Percentiles rank a stretch among this genome's conserved stretches.
Evolutionary conservation across 2,113 vertebrate genomes (phyloP).

Genomic region (Pleuronectes platessa): DNA sequence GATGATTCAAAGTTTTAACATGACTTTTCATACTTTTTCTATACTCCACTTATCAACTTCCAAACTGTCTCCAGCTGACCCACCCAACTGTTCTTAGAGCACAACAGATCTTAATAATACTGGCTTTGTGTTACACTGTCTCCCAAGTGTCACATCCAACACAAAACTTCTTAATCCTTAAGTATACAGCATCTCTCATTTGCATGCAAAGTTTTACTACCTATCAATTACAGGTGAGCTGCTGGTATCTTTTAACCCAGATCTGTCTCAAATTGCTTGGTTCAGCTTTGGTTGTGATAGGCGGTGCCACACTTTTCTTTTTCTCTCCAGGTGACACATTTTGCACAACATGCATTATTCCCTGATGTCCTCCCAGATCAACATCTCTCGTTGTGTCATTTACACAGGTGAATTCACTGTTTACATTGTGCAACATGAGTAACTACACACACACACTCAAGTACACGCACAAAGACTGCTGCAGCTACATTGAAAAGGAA

Average conservation of each 20-base stretch:
- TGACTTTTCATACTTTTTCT: no score
- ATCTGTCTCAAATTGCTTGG: conserved; percentile 4
- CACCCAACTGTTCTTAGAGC: conserved; percentile 3
- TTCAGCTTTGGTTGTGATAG: conserved; percentile 48
- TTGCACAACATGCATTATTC: conserved; percentile 80
- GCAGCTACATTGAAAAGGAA: neutral
- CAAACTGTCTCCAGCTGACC: neutral
- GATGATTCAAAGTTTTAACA: no score
- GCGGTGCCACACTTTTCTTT: conserved; percentile 34
- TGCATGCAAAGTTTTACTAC: neutral
- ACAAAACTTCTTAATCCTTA: conserved; percentile 4
- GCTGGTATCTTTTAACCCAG: conserved; percentile 11
- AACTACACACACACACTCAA: conserved; percentile 53
- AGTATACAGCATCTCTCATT: conserved; percentile 1
- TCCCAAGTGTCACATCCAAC: neutral
- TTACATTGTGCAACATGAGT: conserved; percentile 77
- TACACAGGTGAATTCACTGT: conserved; percentile 80
- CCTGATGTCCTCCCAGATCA: conserved; percentile 63
- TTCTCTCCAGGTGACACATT: conserved; percentile 77
- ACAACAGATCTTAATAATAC: conserved; percentile 8
- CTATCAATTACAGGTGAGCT: conserved; percentile 13
- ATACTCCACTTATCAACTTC: no score
- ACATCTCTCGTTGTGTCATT: conserved; percentile 76
- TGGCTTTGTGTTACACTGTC: neutral
- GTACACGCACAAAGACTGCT: neutral